Conservation (phyloP, 2,113 vertebrate species). For the Panurus biarmicus region DNA sequence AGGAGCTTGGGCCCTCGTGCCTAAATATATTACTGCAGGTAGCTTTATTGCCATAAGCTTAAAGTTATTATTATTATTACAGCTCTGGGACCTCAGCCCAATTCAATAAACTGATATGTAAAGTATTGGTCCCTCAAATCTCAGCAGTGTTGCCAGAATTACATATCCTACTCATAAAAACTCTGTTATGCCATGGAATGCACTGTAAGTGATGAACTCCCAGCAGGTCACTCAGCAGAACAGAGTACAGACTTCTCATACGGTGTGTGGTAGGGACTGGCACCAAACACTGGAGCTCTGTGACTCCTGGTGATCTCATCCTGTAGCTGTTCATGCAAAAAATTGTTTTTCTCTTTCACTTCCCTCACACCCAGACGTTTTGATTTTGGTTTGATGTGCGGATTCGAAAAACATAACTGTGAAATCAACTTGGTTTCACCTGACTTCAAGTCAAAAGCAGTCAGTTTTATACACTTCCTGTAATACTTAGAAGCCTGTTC, state of each 20-base stretch:
- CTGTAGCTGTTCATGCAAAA: constrained; percentile 39
- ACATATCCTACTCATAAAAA: neutral
- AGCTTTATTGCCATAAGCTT: neutral
- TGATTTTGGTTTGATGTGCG: constrained; percentile 32
- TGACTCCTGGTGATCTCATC: constrained; percentile 32
- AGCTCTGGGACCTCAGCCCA: neutral
- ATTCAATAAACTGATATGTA: neutral
- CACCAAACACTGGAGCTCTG: neutral
- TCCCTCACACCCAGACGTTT: constrained; percentile 51
- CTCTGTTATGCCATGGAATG: neutral
- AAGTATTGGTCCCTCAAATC: neutral
- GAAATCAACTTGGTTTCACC: constrained; percentile 55
- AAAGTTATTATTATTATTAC: neutral
- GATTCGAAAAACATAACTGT: constrained; percentile 39
- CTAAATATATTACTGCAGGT: neutral
- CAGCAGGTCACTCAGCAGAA: neutral
- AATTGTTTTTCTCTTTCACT: constrained; percentile 61
- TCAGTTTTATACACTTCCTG: neutral
- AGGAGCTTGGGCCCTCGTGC: accelerated
- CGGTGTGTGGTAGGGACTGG: neutral
- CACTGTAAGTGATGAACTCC: neutral
- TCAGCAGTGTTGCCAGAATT: neutral
- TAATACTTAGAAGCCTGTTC: neutral
- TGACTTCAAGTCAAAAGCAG: constrained; percentile 31
- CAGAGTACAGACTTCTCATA: neutral